These are phyloP conservation scores for Odontesthes bonariensis DNA, from an alignment of 2,113 vertebrate species.

Conservation along the genomic window DNA sequence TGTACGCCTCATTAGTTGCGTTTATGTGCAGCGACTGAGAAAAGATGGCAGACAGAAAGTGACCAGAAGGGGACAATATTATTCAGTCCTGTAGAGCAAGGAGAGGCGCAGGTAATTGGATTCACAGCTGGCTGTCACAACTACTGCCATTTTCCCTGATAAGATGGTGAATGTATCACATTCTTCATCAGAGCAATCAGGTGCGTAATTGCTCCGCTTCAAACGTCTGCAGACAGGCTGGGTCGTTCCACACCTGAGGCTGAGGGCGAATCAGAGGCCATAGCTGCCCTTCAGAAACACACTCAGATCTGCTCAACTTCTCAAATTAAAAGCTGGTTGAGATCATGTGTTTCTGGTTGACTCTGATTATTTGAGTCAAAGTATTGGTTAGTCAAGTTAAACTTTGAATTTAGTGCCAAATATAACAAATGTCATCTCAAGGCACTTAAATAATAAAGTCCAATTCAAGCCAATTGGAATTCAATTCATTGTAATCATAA, in stretches of 20 bases:
- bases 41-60: slow-evolving; percentile 79
- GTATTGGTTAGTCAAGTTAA: no score
- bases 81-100: slow-evolving; percentile 16
- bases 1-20: slow-evolving; percentile 85
- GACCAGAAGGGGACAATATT: slow-evolving; percentile 32
- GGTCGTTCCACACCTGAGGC: not conserved
- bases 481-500: no score
- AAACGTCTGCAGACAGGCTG: slow-evolving; percentile 9
- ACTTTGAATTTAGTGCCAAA: not conserved
- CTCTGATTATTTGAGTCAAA: not conserved
- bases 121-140: slow-evolving; percentile 13
- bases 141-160: slow-evolving; percentile 28
- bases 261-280: not conserved
- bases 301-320: slow-evolving; percentile 4
- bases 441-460: no score
- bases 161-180: slow-evolving; percentile 22
- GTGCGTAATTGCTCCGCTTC: slow-evolving; percentile 54
- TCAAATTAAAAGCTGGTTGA: not conserved
- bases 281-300: slow-evolving; percentile 6
- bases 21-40: slow-evolving; percentile 89
- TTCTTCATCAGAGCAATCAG: slow-evolving; percentile 62
- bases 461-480: no score
- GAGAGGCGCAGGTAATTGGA: slow-evolving; percentile 23
- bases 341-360: not conserved
- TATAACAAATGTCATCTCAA: no score